Conservation (phyloP, 64 coral and sea anemone genomes). For the Montipora cactus region DNA sequence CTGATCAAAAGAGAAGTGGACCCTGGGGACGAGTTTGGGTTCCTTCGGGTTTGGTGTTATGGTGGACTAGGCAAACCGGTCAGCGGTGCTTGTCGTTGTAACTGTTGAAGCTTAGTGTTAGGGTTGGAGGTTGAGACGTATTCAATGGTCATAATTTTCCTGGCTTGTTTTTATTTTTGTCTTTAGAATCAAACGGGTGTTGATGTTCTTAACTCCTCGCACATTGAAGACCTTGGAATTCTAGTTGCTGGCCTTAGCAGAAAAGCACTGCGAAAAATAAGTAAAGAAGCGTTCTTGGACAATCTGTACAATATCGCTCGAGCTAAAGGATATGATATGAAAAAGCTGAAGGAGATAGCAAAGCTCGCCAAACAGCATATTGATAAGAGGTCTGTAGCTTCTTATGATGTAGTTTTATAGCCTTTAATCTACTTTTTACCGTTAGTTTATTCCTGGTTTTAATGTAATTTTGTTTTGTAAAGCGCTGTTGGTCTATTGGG, state of each 20-base stretch:
- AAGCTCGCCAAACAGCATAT: conserved; percentile 91
- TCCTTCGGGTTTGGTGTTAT: too few relatives aligned
- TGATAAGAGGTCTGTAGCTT: conserved; percentile 74
- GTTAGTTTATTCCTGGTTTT: too few relatives aligned
- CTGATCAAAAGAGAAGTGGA: too few relatives aligned
- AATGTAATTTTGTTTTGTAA: too few relatives aligned
- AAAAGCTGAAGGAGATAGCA: conserved; percentile 76
- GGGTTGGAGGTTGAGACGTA: neutral
- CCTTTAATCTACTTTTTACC: too few relatives aligned
- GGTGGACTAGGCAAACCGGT: too few relatives aligned
- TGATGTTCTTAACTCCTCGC: conserved; percentile 65
- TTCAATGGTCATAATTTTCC: neutral
- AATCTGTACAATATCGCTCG: conserved; percentile 89
- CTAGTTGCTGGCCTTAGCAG: conserved; percentile 83
- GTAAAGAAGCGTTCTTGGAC: conserved; percentile 83
- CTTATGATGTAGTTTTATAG: too few relatives aligned
- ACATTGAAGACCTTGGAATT: conserved; percentile 86
- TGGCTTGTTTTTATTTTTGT: neutral
- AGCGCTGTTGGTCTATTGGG: too few relatives aligned
- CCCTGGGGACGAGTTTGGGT: too few relatives aligned
- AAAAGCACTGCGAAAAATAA: conserved; percentile 72
- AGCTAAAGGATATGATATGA: conserved; percentile 68
- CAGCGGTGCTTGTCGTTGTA: too few relatives aligned
- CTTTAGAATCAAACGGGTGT: conserved; percentile 87
- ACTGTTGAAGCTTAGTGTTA: too few relatives aligned